Evolutionary conservation across 2,888 invertebrate genomes (phyloP).

Genomic region (Neocrepidodera transversa): DNA sequence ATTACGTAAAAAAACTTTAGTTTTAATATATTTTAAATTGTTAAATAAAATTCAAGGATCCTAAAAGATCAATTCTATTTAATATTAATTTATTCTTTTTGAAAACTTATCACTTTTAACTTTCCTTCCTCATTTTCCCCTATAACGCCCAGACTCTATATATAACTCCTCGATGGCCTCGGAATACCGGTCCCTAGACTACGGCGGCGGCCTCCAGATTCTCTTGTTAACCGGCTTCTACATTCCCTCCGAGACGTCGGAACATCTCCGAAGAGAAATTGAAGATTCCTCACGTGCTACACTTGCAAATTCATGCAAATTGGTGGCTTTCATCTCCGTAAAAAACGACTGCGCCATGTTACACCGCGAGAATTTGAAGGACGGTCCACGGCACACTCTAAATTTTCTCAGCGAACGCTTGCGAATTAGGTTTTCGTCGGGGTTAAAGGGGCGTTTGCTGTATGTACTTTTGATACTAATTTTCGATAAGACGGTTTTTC

Average conservation of each 20-base stretch:
- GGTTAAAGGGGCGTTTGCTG: neutral
- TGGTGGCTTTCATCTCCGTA: slow-evolving; percentile 34
- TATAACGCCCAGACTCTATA: slow-evolving; percentile 1
- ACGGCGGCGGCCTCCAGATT: slow-evolving; percentile 24
- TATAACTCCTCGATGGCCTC: slow-evolving; percentile 21
- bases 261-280: slow-evolving; percentile 48
- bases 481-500: neutral
- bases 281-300: slow-evolving; percentile 43
- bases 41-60: too few species aligned
- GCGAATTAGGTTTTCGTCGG: slow-evolving; percentile 12
- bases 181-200: slow-evolving; percentile 25
- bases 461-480: neutral
- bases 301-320: slow-evolving; percentile 46
- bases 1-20: too few species aligned
- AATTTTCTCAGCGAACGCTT: slow-evolving; percentile 22
- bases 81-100: too few species aligned
- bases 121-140: neutral
- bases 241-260: slow-evolving; percentile 46
- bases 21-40: too few species aligned
- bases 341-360: slow-evolving; percentile 35
- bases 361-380: slow-evolving; percentile 31
- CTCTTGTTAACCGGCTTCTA: slow-evolving; percentile 37
- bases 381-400: slow-evolving; percentile 27
- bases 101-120: too few species aligned
- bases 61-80: too few species aligned